Conservation (phyloP, 2,797 vertebrate species). For the Myiotriccus ornatus region DNA sequence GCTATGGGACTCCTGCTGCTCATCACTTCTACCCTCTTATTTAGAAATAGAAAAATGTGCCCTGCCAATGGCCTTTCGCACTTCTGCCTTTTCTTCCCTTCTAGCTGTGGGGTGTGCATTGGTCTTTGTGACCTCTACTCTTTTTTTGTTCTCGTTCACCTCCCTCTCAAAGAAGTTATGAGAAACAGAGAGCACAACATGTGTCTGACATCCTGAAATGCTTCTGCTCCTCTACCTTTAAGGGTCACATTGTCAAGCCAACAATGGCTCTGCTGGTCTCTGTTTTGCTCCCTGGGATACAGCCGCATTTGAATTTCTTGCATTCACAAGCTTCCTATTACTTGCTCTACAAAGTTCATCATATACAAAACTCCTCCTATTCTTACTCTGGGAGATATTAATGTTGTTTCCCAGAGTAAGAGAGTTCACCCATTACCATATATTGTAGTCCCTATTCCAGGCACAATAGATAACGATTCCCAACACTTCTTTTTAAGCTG, state of each 20-base stretch:
- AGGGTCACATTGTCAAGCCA: neutral
- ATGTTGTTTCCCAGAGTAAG: conserved; percentile 26
- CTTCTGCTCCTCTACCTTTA: neutral
- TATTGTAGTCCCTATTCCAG: neutral
- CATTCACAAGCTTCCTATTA: conserved; percentile 28
- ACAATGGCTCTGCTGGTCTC: conserved; percentile 31
- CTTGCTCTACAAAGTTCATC: neutral
- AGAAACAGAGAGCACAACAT: neutral
- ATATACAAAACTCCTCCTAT: conserved; percentile 5
- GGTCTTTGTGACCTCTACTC: neutral
- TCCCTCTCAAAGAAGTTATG: neutral
- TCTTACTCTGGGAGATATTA: conserved; percentile 11
- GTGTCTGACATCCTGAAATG: conserved; percentile 14
- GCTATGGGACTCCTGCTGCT: conserved; percentile 35
- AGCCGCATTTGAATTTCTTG: conserved; percentile 26
- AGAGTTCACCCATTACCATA: neutral
- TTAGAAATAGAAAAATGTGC: conserved; percentile 31
- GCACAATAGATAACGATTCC: neutral
- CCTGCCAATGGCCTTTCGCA: conserved; percentile 5
- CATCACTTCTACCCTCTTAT: neutral
- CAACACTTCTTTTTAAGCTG: conserved; percentile 21
- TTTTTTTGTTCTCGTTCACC: conserved; percentile 1
- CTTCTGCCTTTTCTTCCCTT: conserved; percentile 13
- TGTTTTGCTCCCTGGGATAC: neutral
- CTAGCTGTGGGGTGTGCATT: neutral